A percentile compares a stretch with the other conserved stretches of the same genome.
phyloP scores from a whole-genome alignment of 2,888 invertebrate genomes.

The Agriopis marginaria region DNA sequence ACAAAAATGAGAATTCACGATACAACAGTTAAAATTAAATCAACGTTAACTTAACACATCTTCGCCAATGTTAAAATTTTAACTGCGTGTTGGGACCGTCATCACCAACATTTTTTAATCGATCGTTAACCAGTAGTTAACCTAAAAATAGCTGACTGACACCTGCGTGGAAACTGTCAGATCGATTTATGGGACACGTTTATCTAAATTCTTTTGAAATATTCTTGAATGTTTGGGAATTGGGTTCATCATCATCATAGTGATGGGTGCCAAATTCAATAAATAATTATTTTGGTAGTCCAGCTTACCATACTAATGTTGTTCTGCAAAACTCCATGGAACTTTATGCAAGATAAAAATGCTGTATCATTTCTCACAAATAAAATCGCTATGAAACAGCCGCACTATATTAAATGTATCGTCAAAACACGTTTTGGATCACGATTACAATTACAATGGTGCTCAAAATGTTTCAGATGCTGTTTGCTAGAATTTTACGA shows the following conservation, averaged over 20 bases:
- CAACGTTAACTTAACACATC: constrained; percentile 26
- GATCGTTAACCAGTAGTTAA: constrained; percentile 3
- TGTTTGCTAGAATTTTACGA: neutral
- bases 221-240: constrained; percentile 1
- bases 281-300: neutral
- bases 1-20: constrained; percentile 33
- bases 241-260: neutral
- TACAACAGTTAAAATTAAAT: constrained; percentile 36
- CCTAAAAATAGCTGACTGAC: constrained; percentile 3
- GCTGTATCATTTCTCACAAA: neutral
- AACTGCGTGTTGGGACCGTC: constrained; percentile 3
- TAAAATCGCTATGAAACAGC: neutral
- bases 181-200: neutral
- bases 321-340: neutral
- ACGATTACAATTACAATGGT: neutral
- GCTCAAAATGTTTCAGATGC: neutral
- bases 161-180: neutral
- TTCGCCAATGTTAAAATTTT: constrained; percentile 18
- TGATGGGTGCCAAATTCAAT: neutral
- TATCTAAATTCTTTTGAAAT: neutral
- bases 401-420: neutral
- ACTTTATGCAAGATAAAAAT: neutral
- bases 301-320: neutral
- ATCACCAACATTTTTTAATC: constrained; percentile 14
- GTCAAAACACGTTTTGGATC: neutral